phyloP scores from a whole-genome alignment of 2,888 invertebrate genomes.

The Agrypnus murinus region DNA sequence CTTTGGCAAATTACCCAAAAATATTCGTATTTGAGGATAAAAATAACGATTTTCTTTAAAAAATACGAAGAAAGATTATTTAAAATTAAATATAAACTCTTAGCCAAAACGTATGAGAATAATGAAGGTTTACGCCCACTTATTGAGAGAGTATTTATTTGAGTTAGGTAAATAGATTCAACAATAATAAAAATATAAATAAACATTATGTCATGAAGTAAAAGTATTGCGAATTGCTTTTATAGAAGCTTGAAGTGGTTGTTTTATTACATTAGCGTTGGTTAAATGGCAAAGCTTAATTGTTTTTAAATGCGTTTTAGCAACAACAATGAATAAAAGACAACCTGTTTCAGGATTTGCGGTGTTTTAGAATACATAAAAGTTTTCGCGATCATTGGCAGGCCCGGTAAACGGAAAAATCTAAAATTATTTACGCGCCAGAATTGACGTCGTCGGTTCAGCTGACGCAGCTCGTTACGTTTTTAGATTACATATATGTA shows the following conservation, averaged over 20 bases:
- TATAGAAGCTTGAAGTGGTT: conserved; percentile 16
- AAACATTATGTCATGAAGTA: conserved; percentile 27
- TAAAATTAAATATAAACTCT: conserved; percentile 10
- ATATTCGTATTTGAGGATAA: neutral
- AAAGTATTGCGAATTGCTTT: conserved; percentile 9
- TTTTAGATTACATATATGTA: too few species aligned
- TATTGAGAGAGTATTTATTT: neutral
- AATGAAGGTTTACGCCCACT: conserved; percentile 25
- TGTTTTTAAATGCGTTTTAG: too few species aligned
- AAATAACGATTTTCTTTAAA: neutral
- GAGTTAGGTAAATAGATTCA: neutral
- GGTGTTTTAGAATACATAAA: neutral
- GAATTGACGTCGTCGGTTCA: too few species aligned
- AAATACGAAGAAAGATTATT: conserved; percentile 7
- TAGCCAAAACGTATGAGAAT: conserved; percentile 10
- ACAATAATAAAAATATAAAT: conserved; percentile 27
- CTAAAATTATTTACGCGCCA: too few species aligned
- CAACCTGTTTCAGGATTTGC: neutral
- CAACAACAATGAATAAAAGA: neutral
- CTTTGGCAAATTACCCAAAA: conserved; percentile 10
- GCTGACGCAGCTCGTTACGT: too few species aligned
- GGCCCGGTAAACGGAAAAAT: too few species aligned
- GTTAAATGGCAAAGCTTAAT: too few species aligned
- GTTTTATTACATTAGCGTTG: too few species aligned
- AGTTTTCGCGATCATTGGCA: too few species aligned